A percentile compares a stretch with the other conserved stretches of the same genome.
phyloP scores from a whole-genome alignment of 2,113 vertebrate genomes.

The Lepisosteus osseus region DNA sequence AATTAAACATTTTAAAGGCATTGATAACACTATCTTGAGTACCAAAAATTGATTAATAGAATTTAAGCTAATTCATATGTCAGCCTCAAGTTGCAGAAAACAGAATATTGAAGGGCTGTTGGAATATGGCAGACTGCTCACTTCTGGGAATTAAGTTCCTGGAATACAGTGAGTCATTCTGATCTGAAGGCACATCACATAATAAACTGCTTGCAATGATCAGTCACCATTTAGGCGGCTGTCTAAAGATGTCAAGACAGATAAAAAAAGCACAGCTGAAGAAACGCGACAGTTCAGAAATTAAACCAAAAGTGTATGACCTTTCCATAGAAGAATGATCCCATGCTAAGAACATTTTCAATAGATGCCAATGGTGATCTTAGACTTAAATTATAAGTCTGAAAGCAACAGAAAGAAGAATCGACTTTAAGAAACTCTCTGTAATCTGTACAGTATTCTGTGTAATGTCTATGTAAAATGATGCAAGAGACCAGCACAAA shows the following conservation, averaged over 20 bases:
- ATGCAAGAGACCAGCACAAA: too few relatives aligned
- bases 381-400: not conserved
- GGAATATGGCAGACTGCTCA: not conserved
- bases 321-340: not conserved
- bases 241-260: slow-evolving; percentile 9
- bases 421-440: too few relatives aligned
- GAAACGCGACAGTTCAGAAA: not conserved
- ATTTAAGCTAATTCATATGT: not conserved
- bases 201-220: not conserved
- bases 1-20: too few relatives aligned
- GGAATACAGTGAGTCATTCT: not conserved
- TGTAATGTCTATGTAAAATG: too few relatives aligned
- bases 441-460: too few relatives aligned
- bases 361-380: not conserved
- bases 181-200: slow-evolving; percentile 11
- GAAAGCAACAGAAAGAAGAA: too few relatives aligned
- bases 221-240: slow-evolving; percentile 4
- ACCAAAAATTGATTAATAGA: too few relatives aligned
- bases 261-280: not conserved
- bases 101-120: not conserved
- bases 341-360: too few relatives aligned
- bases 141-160: not conserved
- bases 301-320: not conserved
- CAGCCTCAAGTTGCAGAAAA: not conserved
- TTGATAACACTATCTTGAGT: too few relatives aligned